Evolutionary conservation across 2,113 vertebrate species (phyloP).

Genomic region (Machaerirhynchus nigripectus): DNA sequence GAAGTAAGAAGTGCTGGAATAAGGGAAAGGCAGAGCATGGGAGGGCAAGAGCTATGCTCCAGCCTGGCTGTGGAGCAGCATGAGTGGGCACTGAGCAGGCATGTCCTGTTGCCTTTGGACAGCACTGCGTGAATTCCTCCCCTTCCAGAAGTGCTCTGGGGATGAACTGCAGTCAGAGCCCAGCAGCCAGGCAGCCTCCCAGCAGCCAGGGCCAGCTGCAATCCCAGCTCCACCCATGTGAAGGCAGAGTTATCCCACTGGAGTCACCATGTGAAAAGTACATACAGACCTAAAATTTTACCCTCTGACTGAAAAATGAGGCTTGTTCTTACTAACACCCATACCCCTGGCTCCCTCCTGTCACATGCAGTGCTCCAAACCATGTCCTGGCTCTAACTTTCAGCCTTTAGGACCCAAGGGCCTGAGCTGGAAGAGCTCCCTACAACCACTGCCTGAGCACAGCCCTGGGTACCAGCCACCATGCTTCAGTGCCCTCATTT

Average conservation of each 20-base stretch:
- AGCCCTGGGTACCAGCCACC: not conserved
- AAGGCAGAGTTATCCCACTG: conserved; percentile 31
- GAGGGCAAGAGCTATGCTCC: not conserved
- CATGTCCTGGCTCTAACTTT: not conserved
- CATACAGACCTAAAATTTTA: not conserved
- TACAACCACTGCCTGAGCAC: not conserved
- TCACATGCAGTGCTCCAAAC: not conserved
- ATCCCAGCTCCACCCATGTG: conserved; percentile 33
- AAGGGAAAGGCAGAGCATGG: not conserved
- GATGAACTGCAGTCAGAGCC: not conserved
- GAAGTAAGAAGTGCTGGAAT: not conserved
- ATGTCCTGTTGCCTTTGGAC: not conserved
- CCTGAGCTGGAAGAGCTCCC: not conserved
- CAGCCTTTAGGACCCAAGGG: not conserved
- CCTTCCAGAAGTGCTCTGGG: not conserved
- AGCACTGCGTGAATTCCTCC: not conserved
- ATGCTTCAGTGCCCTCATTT: not conserved
- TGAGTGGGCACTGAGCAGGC: not conserved
- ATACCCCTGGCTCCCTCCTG: not conserved
- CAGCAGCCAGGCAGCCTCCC: not conserved
- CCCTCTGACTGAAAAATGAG: not conserved
- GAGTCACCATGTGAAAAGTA: not conserved
- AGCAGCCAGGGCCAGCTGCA: not conserved
- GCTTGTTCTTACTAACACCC: not conserved
- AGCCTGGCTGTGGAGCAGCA: not conserved